A percentile compares a stretch with the other conserved stretches of the same genome.
Evolutionary conservation across 2,797 vertebrate genomes (phyloP).

Genomic region (Megaceryle alcyon): DNA sequence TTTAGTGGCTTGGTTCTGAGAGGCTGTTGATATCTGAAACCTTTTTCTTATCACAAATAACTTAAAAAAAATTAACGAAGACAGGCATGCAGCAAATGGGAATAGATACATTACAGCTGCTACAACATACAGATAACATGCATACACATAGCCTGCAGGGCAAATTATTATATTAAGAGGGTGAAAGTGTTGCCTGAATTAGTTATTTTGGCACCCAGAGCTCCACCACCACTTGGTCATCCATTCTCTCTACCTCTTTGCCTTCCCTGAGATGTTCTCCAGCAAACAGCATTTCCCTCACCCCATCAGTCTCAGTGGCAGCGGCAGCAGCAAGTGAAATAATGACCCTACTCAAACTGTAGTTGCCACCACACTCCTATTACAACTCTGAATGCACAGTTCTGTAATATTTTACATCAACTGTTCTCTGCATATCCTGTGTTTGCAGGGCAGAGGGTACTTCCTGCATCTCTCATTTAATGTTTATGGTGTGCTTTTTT

Average conservation of each 20-base stretch:
- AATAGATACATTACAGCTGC: background rate
- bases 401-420: background rate
- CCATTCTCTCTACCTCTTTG: background rate
- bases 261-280: background rate
- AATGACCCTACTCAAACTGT: background rate
- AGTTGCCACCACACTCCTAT: background rate
- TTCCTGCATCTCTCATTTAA: background rate
- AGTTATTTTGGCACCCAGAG: background rate
- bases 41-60: background rate
- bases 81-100: background rate
- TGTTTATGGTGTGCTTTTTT: background rate
- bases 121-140: background rate
- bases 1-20: background rate
- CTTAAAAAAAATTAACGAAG: background rate
- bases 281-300: background rate
- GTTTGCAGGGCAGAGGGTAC: background rate
- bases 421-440: background rate
- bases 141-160: background rate
- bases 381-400: background rate
- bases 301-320: background rate
- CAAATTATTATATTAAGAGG: background rate
- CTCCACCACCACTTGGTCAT: background rate
- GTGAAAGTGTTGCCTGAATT: background rate
- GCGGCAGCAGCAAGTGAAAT: background rate
- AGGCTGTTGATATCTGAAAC: background rate